These are phyloP conservation scores for Drosophila paracracens DNA, from an alignment of 2,888 invertebrate species.

Conservation along the genomic window DNA sequence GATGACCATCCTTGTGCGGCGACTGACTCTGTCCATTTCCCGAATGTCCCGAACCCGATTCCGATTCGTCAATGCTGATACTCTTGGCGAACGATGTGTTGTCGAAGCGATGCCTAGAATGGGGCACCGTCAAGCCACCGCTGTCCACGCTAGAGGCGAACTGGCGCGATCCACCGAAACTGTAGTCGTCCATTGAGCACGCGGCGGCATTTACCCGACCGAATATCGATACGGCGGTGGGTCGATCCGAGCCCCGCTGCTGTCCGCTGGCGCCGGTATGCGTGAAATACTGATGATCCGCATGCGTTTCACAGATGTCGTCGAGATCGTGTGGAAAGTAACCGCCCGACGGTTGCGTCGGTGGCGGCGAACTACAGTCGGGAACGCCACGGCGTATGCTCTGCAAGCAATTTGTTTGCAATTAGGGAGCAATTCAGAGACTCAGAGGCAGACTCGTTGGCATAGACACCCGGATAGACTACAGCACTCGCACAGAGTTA, in stretches of 20 bases:
- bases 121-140: constrained; percentile 37
- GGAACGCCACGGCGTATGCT: constrained; percentile 80
- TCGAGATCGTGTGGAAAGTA: constrained; percentile 85
- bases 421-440: constrained; percentile 6
- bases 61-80: constrained; percentile 79
- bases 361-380: constrained; percentile 82
- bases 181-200: constrained; percentile 83
- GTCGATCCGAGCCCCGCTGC: constrained; percentile 76
- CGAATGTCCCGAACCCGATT: constrained; percentile 15
- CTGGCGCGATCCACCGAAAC: constrained; percentile 47
- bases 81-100: constrained; percentile 83
- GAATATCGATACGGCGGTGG: constrained; percentile 84
- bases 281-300: constrained; percentile 85
- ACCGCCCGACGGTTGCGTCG: constrained; percentile 71
- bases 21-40: constrained; percentile 27
- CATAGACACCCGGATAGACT: constrained; percentile 4
- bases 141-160: constrained; percentile 66
- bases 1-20: constrained; percentile 61
- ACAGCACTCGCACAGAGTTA: constrained; percentile 9
- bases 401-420: constrained; percentile 59
- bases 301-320: constrained; percentile 84
- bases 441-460: background rate
- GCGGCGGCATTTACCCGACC: constrained; percentile 83
- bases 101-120: constrained; percentile 81
- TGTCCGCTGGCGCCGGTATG: constrained; percentile 82